Percentiles rank a stretch among this genome's conserved stretches.
Evolutionary conservation across 2,888 invertebrate species (phyloP).

Genomic region (Amblyjoppa fuscipennis): DNA sequence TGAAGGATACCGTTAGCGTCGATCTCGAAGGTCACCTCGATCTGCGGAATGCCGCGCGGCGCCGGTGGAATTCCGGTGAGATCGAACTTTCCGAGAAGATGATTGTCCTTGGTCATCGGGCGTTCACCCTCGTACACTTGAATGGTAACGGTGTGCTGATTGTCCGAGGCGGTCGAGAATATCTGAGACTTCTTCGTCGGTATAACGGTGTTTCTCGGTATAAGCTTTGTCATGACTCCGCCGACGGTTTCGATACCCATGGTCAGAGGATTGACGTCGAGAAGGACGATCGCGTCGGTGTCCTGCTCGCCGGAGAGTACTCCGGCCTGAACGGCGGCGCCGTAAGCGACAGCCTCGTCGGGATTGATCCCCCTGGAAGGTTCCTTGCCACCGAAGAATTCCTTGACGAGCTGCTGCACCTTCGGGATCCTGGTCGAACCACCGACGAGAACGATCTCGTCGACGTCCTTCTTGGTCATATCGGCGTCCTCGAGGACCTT

Average conservation of each 20-base stretch:
- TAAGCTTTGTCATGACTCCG: constrained; percentile 99
- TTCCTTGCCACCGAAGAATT: constrained; percentile 99
- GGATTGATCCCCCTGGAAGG: constrained; percentile 99
- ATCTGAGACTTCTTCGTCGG: constrained; percentile 99
- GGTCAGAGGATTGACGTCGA: constrained; percentile 99
- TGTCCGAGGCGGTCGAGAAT: constrained; percentile 99
- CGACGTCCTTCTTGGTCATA: constrained; percentile 98
- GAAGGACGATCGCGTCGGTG: constrained; percentile 97
- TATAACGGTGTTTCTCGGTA: constrained; percentile 99
- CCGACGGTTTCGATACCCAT: constrained; percentile 99
- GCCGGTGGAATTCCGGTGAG: constrained; percentile 98
- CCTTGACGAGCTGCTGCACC: constrained; percentile 96
- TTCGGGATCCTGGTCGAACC: constrained; percentile 99
- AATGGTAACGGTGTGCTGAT: constrained; percentile 99
- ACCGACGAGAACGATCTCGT: constrained; percentile 99
- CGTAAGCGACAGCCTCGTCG: constrained; percentile 99
- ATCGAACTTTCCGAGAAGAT: constrained; percentile 99
- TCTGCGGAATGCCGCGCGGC: constrained; percentile 96
- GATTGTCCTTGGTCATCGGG: constrained; percentile 99
- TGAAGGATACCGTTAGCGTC: constrained; percentile 97
- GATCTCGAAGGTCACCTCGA: constrained; percentile 97
- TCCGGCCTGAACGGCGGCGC: constrained; percentile 99
- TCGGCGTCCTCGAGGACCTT: constrained; percentile 99
- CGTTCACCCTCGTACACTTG: constrained; percentile 99
- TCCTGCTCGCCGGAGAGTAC: constrained; percentile 99